Base-by-base conservation (phyloP, 2,113 vertebrate genomes). In the Chinchilla lanigera region DNA sequence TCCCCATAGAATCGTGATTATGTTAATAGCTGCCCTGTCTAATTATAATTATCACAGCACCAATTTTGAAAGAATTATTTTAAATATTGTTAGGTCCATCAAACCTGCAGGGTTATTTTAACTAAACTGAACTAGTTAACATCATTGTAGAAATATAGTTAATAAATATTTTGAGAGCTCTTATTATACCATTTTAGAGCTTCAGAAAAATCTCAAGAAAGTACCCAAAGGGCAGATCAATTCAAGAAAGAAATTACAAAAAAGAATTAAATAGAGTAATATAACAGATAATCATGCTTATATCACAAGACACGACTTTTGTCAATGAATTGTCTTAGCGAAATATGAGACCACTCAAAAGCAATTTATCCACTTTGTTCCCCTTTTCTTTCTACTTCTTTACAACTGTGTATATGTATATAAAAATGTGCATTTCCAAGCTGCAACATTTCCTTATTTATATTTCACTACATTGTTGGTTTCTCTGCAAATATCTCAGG, bases 1-100 rank as follows among this genome's bases (percentile, higher is more conserved):
- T 95, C 44, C 19, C 86, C 10, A 91, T 86, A 61, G 87, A 89
- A 85, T 47, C 30, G 41, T 19, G 44, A 89, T 84, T 89, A 90
- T 84, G 85, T 20, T 26, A 47, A 94, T 65, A 78, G 26, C 44
- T 96, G 22, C 7, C 35, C 69, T 73, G 4, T 54, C n/a, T 93
- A 90, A 90, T 94, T 89, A 93, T 28, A 47, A 56, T 56, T 71
- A 93, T 65, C 24, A 77, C 4, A 88, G 52, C 26, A 90, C 61
- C 0, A 1, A 91, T 80, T 78, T 89, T 82, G 54, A 75, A 93
- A 81, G 4, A 82, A 84, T 65, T 73, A 5, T 77, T 82, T 84
- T 96, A 86, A 94, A 83, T 89, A 94, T 60, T 35, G 2, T 91
- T 77, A 86, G 10, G 73, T 33, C 44, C 56, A 20, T 26, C 56